These are phyloP conservation scores for Phoeniculus purpureus DNA, from an alignment of 2,797 vertebrate genomes.

Conservation along the genomic window DNA sequence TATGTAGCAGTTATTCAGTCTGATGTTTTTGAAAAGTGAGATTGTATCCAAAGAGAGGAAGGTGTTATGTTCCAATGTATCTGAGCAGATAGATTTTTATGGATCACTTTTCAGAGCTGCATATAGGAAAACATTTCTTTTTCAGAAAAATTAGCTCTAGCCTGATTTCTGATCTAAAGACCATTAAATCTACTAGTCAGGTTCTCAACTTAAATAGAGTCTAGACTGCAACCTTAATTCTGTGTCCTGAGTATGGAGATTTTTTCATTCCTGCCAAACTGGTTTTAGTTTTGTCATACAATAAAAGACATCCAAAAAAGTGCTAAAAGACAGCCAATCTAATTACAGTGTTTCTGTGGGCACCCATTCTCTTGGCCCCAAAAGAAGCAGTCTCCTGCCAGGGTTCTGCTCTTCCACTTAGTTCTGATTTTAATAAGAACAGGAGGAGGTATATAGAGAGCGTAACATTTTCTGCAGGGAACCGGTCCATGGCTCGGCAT, in stretches of 20 bases:
- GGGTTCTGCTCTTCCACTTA: not conserved
- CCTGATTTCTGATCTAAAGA: not conserved
- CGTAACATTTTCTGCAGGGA: not conserved
- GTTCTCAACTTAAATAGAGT: not conserved
- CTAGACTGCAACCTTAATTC: not conserved
- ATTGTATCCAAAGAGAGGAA: not conserved
- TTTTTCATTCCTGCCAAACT: not conserved
- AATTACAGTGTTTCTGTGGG: not conserved
- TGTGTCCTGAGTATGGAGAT: not conserved
- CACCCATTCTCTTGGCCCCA: not conserved
- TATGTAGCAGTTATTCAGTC: not conserved
- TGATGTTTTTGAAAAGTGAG: not conserved
- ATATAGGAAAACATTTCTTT: not conserved
- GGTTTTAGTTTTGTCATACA: not conserved
- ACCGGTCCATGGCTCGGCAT: not conserved
- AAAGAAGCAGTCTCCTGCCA: not conserved
- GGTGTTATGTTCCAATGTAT: not conserved
- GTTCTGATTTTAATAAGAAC: constrained; percentile 11
- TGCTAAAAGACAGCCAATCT: not conserved
- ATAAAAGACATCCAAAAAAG: not conserved
- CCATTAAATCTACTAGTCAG: not conserved
- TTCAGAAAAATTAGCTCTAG: not conserved
- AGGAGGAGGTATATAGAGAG: not conserved
- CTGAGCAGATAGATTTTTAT: not conserved
- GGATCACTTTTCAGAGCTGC: not conserved